Percentiles rank a stretch among this genome's conserved stretches.
phyloP scores from a whole-genome alignment of 2,797 vertebrate species.

The Syndactyla subalaris region DNA sequence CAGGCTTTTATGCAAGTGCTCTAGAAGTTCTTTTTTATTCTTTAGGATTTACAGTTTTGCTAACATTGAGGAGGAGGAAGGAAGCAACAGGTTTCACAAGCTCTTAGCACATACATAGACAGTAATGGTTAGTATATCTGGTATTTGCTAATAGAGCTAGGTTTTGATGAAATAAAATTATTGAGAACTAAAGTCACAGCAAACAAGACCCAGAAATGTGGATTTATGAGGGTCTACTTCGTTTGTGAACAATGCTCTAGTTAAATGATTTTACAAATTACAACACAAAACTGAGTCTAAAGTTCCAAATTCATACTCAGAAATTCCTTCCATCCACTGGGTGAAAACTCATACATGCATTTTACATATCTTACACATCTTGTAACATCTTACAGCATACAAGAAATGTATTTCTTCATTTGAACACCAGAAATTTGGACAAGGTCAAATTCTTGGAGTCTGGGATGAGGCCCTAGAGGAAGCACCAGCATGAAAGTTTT shows the following conservation, averaged over 20 bases:
- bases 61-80: background rate
- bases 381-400: background rate
- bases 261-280: background rate
- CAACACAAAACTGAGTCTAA: background rate
- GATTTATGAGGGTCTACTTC: background rate
- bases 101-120: background rate
- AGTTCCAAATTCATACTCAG: background rate
- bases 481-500: background rate
- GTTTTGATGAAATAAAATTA: background rate
- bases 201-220: background rate
- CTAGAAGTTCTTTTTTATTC: background rate
- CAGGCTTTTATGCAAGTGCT: background rate
- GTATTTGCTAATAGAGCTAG: background rate
- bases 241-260: background rate
- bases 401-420: background rate
- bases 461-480: background rate
- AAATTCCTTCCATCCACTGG: background rate
- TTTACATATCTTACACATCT: background rate
- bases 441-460: background rate
- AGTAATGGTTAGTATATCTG: background rate
- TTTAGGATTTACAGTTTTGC: background rate
- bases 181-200: background rate
- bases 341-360: background rate
- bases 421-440: background rate
- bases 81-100: background rate